A percentile compares a stretch with the other conserved stretches of the same genome.
Conservation (phyloP, 2,888 invertebrate genomes). For the Agrochola circellaris region DNA sequence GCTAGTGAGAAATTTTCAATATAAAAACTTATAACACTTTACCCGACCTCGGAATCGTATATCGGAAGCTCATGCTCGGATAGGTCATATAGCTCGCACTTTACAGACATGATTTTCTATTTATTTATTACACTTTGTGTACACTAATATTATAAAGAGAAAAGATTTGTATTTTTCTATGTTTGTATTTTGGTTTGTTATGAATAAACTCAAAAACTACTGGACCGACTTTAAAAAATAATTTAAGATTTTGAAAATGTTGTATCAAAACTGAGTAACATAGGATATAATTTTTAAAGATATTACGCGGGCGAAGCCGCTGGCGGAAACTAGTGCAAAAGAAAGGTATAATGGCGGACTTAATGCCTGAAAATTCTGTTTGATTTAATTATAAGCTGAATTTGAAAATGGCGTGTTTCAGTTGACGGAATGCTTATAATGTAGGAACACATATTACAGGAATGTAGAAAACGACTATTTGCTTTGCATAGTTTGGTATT, state of each 20-base stretch:
- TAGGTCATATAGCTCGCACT: background rate
- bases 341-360: background rate
- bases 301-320: too few relatives aligned
- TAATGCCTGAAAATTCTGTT: background rate
- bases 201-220: too few relatives aligned
- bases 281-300: too few relatives aligned
- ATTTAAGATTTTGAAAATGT: too few relatives aligned
- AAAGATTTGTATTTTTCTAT: too few relatives aligned
- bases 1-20: background rate
- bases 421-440: background rate
- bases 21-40: background rate
- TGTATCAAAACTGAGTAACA: too few relatives aligned
- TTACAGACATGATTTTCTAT: background rate
- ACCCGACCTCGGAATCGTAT: background rate
- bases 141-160: too few relatives aligned
- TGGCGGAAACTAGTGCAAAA: background rate
- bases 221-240: too few relatives aligned
- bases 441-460: background rate
- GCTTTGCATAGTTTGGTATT: background rate
- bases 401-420: background rate
- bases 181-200: too few relatives aligned
- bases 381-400: background rate
- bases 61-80: too few relatives aligned
- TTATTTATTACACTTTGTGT: background rate
- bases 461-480: background rate